Percentiles rank a stretch among this genome's conserved stretches.
Evolutionary conservation across 2,888 invertebrate species (phyloP).

Genomic region (Steromphala cineraria): DNA sequence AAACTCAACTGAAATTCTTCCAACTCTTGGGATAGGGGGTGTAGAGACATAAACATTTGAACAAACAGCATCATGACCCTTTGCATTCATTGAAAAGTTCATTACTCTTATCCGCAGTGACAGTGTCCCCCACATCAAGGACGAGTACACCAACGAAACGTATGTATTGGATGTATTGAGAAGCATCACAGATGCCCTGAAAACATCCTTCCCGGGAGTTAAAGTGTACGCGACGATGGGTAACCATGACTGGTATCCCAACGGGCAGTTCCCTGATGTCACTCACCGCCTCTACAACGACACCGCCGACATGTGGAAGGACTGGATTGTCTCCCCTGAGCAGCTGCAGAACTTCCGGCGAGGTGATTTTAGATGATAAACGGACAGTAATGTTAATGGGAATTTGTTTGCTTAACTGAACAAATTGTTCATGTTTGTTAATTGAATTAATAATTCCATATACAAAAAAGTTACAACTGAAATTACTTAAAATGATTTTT

Average conservation of each 20-base stretch:
- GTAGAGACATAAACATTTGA: too few species aligned
- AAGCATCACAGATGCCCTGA: conserved; percentile 83
- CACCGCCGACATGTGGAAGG: conserved; percentile 81
- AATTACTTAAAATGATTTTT: too few species aligned
- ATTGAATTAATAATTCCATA: too few species aligned
- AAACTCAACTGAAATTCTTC: too few species aligned
- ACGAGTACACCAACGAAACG: conserved; percentile 82
- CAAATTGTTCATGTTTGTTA: too few species aligned
- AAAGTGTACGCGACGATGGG: conserved; percentile 84
- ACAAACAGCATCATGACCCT: too few species aligned
- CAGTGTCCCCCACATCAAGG: conserved; percentile 85
- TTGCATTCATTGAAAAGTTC: background rate
- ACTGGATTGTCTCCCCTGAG: conserved; percentile 81
- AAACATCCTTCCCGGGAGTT: conserved; percentile 74
- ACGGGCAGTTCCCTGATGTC: conserved; percentile 77
- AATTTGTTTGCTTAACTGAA: too few species aligned
- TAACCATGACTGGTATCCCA: conserved; percentile 84
- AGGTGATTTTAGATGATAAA: conserved; percentile 29
- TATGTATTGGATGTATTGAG: conserved; percentile 85
- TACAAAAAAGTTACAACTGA: too few species aligned
- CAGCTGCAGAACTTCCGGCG: conserved; percentile 31
- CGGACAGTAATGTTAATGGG: too few species aligned
- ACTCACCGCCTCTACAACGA: conserved; percentile 78
- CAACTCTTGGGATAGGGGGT: too few species aligned
- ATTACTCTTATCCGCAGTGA: conserved; percentile 80